Conservation (phyloP, 2,113 vertebrate genomes). For the Tichodroma muraria region DNA sequence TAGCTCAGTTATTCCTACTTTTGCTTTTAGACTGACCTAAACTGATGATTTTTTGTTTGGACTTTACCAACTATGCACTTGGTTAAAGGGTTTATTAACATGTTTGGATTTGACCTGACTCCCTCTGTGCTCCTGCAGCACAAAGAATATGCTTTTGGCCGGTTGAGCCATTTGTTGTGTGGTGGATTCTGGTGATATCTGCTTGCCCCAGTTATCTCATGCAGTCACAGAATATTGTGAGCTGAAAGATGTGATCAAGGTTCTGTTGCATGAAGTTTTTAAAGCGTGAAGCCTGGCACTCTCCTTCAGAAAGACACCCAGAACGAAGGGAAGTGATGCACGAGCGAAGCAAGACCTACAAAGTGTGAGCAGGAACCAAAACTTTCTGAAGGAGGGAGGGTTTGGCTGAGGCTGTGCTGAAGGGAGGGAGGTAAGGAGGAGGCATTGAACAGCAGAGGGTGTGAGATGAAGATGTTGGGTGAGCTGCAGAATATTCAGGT, state of each 20-base stretch:
- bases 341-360: background rate
- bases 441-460: background rate
- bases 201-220: accelerated
- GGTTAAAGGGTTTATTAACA: background rate
- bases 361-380: background rate
- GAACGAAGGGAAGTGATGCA: background rate
- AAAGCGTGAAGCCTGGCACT: background rate
- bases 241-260: background rate
- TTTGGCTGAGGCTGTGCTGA: background rate
- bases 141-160: background rate
- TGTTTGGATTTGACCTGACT: background rate
- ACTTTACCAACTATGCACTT: background rate
- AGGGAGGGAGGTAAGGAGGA: background rate
- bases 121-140: background rate
- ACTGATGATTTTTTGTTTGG: background rate
- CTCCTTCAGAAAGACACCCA: background rate
- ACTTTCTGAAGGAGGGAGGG: background rate
- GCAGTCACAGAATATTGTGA: background rate
- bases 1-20: background rate
- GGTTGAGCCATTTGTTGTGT: background rate
- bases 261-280: background rate
- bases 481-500: background rate
- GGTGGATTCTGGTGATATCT: background rate
- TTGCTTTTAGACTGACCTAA: background rate
- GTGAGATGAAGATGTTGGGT: background rate